phyloP scores from a whole-genome alignment of 2,797 vertebrate species.

The Leptodactylus fallax region DNA sequence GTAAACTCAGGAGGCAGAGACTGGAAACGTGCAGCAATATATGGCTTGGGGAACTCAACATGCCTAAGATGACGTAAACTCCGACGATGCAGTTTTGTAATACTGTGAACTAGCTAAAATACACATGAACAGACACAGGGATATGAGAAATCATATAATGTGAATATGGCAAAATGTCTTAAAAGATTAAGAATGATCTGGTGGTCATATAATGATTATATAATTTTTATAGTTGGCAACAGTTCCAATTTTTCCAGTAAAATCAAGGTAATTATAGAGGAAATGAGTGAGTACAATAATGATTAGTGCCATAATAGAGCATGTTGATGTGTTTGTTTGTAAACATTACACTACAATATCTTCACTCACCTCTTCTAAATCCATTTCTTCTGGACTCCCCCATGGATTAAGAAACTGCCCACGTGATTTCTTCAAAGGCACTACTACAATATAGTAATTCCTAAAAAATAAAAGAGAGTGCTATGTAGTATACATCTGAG shows the following conservation, averaged over 20 bases:
- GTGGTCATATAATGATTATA: not conserved
- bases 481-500: too few species aligned
- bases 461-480: constrained; percentile 70
- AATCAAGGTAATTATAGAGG: too few species aligned
- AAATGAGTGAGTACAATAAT: too few species aligned
- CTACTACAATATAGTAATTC: constrained; percentile 88
- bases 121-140: not conserved
- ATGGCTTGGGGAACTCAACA: constrained; percentile 86
- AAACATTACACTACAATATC: too few species aligned
- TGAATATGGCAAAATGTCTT: not conserved
- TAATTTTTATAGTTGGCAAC: not conserved
- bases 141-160: not conserved
- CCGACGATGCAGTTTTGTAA: constrained; percentile 83
- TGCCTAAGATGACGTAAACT: constrained; percentile 89
- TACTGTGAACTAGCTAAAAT: constrained; percentile 84
- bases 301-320: not conserved
- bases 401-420: constrained; percentile 82
- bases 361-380: constrained; percentile 91
- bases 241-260: not conserved
- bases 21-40: constrained; percentile 89
- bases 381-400: constrained; percentile 94
- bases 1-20: constrained; percentile 85
- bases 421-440: constrained; percentile 87
- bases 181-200: not conserved
- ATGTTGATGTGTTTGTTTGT: not conserved